Evolutionary conservation across 2,113 vertebrate genomes (phyloP).

Genomic region (Tragelaphus buxtoni): DNA sequence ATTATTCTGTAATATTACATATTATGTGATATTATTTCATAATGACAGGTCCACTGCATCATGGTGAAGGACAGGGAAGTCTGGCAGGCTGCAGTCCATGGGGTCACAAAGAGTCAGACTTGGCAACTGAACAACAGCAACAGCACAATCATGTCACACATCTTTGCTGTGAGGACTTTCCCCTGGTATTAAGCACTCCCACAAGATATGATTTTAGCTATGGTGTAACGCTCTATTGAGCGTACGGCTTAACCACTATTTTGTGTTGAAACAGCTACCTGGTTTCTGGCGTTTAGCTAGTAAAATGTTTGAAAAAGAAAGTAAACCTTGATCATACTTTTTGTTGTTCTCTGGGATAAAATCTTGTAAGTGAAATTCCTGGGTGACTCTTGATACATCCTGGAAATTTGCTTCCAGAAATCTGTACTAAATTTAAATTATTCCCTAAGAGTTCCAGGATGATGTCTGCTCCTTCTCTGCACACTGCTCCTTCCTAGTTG

Average conservation of each 20-base stretch:
- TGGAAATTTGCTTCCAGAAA: background rate
- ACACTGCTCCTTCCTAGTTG: no score
- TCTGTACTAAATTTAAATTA: no score
- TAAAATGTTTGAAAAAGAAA: background rate
- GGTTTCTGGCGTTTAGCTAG: background rate
- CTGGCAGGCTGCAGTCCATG: background rate
- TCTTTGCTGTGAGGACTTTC: background rate
- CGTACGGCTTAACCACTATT: background rate
- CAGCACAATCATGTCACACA: fast-evolving
- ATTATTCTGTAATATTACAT: background rate
- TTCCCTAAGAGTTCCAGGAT: background rate
- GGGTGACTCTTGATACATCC: background rate
- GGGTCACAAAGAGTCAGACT: background rate
- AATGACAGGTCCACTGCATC: background rate
- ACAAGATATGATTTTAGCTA: background rate
- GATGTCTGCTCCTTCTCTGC: background rate
- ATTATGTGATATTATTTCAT: background rate
- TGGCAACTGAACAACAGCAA: background rate
- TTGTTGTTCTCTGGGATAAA: background rate
- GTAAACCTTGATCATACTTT: background rate
- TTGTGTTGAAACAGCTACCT: background rate
- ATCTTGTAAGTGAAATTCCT: background rate
- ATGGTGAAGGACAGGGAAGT: background rate
- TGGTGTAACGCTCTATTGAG: background rate
- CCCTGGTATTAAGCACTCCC: background rate